Base-by-base conservation (phyloP, 2,797 vertebrate genomes). In the Eleutherodactylus coqui region DNA sequence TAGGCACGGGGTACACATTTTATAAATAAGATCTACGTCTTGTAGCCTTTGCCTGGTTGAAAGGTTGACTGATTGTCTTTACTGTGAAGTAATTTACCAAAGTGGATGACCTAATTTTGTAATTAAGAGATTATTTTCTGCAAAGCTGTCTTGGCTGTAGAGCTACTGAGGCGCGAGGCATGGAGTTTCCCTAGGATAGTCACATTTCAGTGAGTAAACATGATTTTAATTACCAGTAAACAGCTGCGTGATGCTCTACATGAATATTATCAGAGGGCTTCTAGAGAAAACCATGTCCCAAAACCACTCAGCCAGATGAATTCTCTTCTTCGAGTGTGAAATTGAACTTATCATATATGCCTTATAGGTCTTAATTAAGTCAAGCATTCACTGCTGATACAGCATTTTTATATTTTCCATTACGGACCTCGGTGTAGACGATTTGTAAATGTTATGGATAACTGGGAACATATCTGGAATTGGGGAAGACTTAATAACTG, bases 191-290 rank as follows among this genome's bases (percentile, higher is more conserved):
- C 34, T 53, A 24, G 17, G 75, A 87, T 81, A 73, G 81, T 88
- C 67, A 51, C 75, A 38, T 88, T 78, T 89, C 86, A 82, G 72
- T 88, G 91, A 92, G 75, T 55, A 89, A 89, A 86, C 73, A 84
- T 77, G 90, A 88, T 85, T 77, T 75, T 86, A 73, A 82, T 83
- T 88, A 83, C 62, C 6, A 72, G 64, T 55, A 79, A 86, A 24
- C 86, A 86, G 81, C 88, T 80, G 87, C 41, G 64, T 69, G 36
- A 6, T 53, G 34, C 45, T 83, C 87, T 21, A 79, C 36, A 69
- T 53, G 53, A 45, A 19, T 69, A 72, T 77, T 72, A 88, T 76
- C 83, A 77, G 70, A 86, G 73, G 60, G 58, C 10, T 43, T 62
- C 29, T 84, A 79, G 32, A 62, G 53, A 67, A 36, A 86, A 88